These are phyloP conservation scores for Conger conger DNA, from an alignment of 2,113 vertebrate species.

Conservation along the genomic window DNA sequence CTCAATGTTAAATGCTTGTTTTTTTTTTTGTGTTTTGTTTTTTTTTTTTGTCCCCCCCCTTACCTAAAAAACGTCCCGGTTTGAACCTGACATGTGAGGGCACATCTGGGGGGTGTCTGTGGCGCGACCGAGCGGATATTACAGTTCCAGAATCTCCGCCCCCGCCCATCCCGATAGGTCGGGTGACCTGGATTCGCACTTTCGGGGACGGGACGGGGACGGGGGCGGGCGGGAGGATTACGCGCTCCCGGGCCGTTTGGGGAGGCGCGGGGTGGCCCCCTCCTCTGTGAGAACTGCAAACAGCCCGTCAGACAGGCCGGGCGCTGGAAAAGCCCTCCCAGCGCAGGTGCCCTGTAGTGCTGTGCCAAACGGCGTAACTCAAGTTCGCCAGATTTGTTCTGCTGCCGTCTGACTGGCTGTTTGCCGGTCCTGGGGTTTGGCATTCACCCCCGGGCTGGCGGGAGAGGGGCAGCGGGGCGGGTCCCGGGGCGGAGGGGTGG, in stretches of 20 bases:
- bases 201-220: background rate
- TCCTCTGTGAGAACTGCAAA: background rate
- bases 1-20: constrained; percentile 14
- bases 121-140: background rate
- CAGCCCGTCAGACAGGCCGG: background rate
- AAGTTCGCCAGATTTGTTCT: background rate
- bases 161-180: background rate
- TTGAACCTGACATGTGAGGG: constrained; percentile 14
- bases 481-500: background rate
- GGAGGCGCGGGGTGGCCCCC: background rate
- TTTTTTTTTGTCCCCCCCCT: background rate
- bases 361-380: background rate
- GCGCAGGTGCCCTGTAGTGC: background rate
- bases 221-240: background rate
- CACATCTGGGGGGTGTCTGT: constrained; percentile 23
- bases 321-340: background rate
- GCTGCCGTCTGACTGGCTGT: background rate
- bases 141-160: background rate
- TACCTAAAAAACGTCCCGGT: constrained; percentile 17
- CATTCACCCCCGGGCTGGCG: background rate
- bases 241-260: background rate
- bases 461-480: constrained; percentile 4
- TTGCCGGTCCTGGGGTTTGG: background rate
- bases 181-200: background rate
- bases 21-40: background rate